phyloP scores from a whole-genome alignment of 2,797 vertebrate genomes.

The Muscicapa comitata region DNA sequence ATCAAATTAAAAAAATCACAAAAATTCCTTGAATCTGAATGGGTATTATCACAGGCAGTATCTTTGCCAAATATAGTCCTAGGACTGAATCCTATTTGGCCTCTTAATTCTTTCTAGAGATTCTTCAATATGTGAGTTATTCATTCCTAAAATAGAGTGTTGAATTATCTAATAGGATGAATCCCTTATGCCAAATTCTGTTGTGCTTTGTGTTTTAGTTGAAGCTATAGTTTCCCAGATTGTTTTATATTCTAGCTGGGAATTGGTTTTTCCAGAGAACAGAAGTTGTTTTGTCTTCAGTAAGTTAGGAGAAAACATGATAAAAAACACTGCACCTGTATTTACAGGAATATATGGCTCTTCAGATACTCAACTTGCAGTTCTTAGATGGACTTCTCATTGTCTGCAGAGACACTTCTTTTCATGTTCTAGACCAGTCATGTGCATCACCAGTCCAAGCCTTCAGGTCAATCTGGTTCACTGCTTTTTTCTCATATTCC shows the following conservation, averaged over 20 bases:
- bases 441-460: background rate
- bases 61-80: background rate
- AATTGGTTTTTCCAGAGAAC: background rate
- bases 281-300: background rate
- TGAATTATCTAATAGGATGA: background rate
- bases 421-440: background rate
- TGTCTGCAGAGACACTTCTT: background rate
- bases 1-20: background rate
- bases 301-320: background rate
- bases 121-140: background rate
- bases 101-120: background rate
- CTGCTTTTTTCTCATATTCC: background rate
- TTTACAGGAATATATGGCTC: background rate
- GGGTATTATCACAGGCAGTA: background rate
- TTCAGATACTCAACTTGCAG: background rate
- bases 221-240: background rate
- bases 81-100: background rate
- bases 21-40: background rate
- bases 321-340: background rate
- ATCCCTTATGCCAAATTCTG: background rate
- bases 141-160: background rate
- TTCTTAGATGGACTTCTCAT: background rate
- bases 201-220: background rate
- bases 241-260: background rate
- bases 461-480: background rate